These are phyloP conservation scores for Delia radicum DNA, from an alignment of 1,140 invertebrate species.

Conservation along the genomic window DNA sequence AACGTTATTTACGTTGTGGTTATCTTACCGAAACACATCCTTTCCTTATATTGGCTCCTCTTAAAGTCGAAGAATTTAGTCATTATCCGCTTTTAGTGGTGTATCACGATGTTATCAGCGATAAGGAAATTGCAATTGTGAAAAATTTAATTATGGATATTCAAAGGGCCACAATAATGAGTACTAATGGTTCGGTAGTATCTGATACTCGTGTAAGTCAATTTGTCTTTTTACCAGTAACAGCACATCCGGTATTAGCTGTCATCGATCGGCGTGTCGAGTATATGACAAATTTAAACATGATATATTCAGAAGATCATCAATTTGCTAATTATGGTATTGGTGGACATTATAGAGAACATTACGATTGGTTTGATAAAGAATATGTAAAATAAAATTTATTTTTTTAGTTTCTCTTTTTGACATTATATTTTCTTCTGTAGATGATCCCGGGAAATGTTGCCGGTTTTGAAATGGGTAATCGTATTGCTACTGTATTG, in stretches of 20 bases:
- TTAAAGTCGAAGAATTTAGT: constrained; percentile 89
- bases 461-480: constrained; percentile 34
- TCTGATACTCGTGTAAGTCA: constrained; percentile 93
- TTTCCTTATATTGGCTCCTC: constrained; percentile 77
- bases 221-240: constrained; percentile 86
- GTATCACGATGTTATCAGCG: constrained; percentile 86
- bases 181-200: constrained; percentile 73
- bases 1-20: constrained; percentile 67
- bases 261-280: constrained; percentile 72
- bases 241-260: constrained; percentile 75
- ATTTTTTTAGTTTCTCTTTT: background rate
- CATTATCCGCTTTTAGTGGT: constrained; percentile 81
- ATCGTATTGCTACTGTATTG: constrained; percentile 49
- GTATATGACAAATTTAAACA: constrained; percentile 79
- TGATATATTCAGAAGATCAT: constrained; percentile 65
- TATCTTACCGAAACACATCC: constrained; percentile 74
- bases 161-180: constrained; percentile 68
- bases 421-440: background rate
- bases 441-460: background rate
- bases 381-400: constrained; percentile 18
- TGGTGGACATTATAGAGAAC: constrained; percentile 72
- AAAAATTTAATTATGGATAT: constrained; percentile 80
- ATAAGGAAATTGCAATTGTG: constrained; percentile 85
- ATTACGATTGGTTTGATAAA: constrained; percentile 61
- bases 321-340: constrained; percentile 72